These are phyloP conservation scores for Isoperla grammatica DNA, from an alignment of 2,888 invertebrate genomes.

Conservation along the genomic window DNA sequence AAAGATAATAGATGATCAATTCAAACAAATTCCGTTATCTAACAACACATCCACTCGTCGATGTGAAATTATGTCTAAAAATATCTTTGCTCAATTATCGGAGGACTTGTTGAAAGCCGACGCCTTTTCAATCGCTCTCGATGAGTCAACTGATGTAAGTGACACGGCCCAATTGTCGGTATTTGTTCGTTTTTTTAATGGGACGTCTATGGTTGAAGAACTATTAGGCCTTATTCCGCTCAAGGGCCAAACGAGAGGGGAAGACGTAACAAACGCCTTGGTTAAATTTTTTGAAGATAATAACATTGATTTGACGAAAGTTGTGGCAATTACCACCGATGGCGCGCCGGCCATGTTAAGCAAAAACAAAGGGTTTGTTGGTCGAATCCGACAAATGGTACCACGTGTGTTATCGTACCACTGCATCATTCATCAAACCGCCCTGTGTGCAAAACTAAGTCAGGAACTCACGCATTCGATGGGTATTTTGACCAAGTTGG, in stretches of 20 bases:
- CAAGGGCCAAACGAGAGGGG: constrained; percentile 2
- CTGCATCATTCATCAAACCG: constrained; percentile 32
- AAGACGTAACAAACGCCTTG: neutral
- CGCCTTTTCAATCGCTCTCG: constrained; percentile 32
- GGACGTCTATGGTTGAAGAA: neutral
- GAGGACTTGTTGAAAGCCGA: no score
- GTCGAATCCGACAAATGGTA: constrained; percentile 32
- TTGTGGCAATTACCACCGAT: constrained; percentile 26
- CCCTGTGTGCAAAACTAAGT: constrained; percentile 22
- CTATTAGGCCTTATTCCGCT: constrained; percentile 6
- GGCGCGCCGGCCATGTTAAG: constrained; percentile 32
- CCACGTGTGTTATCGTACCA: constrained; percentile 6
- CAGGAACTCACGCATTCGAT: neutral
- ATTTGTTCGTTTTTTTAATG: constrained; percentile 10
- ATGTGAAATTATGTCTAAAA: no score
- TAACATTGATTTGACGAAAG: neutral
- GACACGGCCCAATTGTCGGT: constrained; percentile 36
- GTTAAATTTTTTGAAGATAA: neutral
- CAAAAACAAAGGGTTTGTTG: constrained; percentile 33
- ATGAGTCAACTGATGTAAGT: constrained; percentile 36
- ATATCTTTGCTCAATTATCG: no score
- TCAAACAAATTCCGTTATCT: no score
- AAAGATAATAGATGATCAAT: no score
- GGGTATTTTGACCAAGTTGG: no score
- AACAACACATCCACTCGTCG: no score